Evolutionary conservation across 1,140 invertebrate species (phyloP), one percentile per base, ranked within the genome.

Genomic region (Neomicropteryx cornuta): DNA sequence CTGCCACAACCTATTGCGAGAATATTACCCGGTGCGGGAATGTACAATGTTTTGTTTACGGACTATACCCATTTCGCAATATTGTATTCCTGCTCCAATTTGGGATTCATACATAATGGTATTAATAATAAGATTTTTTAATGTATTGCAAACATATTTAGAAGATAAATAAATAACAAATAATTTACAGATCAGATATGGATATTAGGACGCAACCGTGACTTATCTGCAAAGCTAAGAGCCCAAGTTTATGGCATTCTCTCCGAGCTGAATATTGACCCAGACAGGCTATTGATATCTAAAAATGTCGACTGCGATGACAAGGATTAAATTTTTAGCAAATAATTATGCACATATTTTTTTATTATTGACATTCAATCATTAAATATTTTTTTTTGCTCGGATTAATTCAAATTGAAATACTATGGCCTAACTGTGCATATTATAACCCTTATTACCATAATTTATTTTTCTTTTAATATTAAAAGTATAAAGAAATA

Each of bases 51-150:
- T 4, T 60, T 84, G 14, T 72, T 75, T 40, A 82, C 81, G 1
- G 81, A 85, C 53, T 84, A 83, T 55, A 64, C 71, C 1, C 71
- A 70, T 39, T 82, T 75, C 53, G 77, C 79, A 5, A 61, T 85
- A 27, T 46, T 84, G 13, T 83, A 76, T 73, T 79, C 79, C 6
- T 85, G 82, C 50, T 70, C 71, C 14, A 75, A 73, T 61, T 62
- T 75, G 23, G 71, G 67, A 36, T 44, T 77, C 8, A 60, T 71
- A 29, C 67, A 77, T 56, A n/a, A n/a, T n/a, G n/a, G n/a, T n/a
- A n/a, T n/a, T n/a, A n/a, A n/a, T n/a, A n/a, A n/a, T n/a, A n/a
- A n/a, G n/a, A n/a, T n/a, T n/a, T n/a, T n/a, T n/a, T n/a, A n/a
- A n/a, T n/a, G n/a, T n/a, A n/a, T n/a, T n/a, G n/a, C n/a, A n/a